Conservation (phyloP, 1,140 invertebrate species). For the Drosophila insularis region DNA sequence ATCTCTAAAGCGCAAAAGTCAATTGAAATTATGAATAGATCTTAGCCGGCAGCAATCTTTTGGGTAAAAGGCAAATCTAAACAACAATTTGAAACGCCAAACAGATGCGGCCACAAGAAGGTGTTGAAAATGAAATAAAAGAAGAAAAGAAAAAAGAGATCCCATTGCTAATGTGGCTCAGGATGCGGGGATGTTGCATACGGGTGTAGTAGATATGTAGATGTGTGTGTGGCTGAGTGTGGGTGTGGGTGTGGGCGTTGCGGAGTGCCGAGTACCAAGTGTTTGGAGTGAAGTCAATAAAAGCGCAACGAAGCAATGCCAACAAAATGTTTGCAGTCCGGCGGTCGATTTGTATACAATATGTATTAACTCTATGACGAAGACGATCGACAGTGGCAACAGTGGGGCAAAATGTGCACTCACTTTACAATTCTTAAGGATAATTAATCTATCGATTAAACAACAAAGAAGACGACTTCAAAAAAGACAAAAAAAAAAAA, state of each 20-base stretch:
- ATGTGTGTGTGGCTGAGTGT: constrained; percentile 26
- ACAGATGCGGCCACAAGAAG: constrained; percentile 71
- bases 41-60: constrained; percentile 14
- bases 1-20: constrained; percentile 49
- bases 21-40: constrained; percentile 73
- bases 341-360: constrained; percentile 66
- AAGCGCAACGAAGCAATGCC: constrained; percentile 59
- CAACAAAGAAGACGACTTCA: too few species aligned
- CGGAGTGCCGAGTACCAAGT: constrained; percentile 53
- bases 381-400: constrained; percentile 36
- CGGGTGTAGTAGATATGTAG: too few species aligned
- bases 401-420: not conserved
- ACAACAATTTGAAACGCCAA: constrained; percentile 61
- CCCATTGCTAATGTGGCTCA: constrained; percentile 16
- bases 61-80: constrained; percentile 45
- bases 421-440: too few species aligned
- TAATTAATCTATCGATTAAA: too few species aligned
- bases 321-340: constrained; percentile 75
- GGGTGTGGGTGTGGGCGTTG: constrained; percentile 47
- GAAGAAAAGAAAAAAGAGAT: constrained; percentile 28
- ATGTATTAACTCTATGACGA: constrained; percentile 41
- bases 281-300: constrained; percentile 76
- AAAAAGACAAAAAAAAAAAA: too few species aligned
- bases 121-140: constrained; percentile 64
- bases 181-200: constrained; percentile 13